Conservation (phyloP, 2,113 vertebrate species). For the Alces alces region DNA sequence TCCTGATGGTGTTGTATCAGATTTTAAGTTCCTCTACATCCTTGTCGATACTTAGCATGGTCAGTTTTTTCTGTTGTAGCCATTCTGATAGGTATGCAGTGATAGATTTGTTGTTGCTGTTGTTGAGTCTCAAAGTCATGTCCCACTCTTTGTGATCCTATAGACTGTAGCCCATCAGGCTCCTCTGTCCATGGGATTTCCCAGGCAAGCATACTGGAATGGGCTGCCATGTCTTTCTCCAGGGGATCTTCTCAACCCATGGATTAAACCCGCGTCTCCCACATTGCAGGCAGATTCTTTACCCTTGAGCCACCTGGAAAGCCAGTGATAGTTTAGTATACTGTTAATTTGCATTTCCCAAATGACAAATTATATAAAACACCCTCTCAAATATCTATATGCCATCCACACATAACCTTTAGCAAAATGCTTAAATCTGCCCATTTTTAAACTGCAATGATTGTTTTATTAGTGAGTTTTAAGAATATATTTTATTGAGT, state of each 20-base stretch:
- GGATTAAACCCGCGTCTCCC: fast-evolving
- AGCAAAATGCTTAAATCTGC: not conserved
- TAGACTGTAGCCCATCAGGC: not conserved
- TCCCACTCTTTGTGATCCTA: not conserved
- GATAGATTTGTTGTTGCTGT: not conserved
- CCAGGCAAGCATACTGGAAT: not conserved
- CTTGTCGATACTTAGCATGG: not conserved
- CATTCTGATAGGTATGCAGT: not conserved
- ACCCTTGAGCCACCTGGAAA: not conserved
- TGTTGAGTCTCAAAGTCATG: not conserved
- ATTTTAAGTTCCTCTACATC: not conserved
- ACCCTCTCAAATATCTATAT: not conserved
- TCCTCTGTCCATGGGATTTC: not conserved
- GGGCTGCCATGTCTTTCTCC: not conserved
- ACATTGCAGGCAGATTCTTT: not conserved
- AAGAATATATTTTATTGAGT: not conserved
- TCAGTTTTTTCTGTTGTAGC: not conserved
- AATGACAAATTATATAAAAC: not conserved
- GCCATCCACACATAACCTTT: not conserved
- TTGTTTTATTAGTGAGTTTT: not conserved
- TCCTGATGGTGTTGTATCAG: not conserved
- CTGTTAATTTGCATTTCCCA: not conserved
- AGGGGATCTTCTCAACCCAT: fast-evolving
- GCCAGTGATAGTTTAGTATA: not conserved
- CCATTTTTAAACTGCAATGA: not conserved